These are phyloP conservation scores for Hedya salicella DNA, from an alignment of 2,888 invertebrate genomes.

Conservation along the genomic window DNA sequence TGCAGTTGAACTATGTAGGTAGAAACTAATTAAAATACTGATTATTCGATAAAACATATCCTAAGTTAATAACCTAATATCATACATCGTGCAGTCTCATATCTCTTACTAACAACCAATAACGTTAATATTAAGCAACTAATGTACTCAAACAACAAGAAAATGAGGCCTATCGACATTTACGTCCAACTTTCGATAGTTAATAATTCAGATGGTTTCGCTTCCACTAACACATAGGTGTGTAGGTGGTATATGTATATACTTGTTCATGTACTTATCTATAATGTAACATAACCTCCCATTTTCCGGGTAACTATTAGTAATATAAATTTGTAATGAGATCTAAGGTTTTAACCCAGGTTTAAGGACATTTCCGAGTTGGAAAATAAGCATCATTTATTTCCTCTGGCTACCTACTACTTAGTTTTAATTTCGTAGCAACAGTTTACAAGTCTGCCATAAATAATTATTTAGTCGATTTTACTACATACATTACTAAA, in stretches of 20 bases:
- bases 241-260: not conserved
- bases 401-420: too few relatives aligned
- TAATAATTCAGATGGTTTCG: constrained; percentile 20
- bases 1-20: too few relatives aligned
- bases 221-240: not conserved
- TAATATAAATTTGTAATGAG: constrained; percentile 11
- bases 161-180: not conserved
- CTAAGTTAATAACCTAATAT: not conserved
- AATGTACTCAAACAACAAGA: not conserved
- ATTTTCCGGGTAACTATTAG: constrained; percentile 7
- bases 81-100: not conserved
- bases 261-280: not conserved
- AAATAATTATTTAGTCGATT: too few relatives aligned
- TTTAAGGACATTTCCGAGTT: constrained; percentile 1
- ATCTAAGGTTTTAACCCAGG: not conserved
- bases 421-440: too few relatives aligned
- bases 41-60: not conserved
- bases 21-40: not conserved
- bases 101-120: not conserved
- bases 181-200: constrained; percentile 11
- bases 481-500: too few relatives aligned
- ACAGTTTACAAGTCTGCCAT: too few relatives aligned
- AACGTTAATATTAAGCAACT: constrained; percentile 6
- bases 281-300: constrained; percentile 18
- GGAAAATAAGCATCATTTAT: not conserved